phyloP scores from a whole-genome alignment of 2,113 vertebrate species.

The Lethenteron camtschaticum region DNA sequence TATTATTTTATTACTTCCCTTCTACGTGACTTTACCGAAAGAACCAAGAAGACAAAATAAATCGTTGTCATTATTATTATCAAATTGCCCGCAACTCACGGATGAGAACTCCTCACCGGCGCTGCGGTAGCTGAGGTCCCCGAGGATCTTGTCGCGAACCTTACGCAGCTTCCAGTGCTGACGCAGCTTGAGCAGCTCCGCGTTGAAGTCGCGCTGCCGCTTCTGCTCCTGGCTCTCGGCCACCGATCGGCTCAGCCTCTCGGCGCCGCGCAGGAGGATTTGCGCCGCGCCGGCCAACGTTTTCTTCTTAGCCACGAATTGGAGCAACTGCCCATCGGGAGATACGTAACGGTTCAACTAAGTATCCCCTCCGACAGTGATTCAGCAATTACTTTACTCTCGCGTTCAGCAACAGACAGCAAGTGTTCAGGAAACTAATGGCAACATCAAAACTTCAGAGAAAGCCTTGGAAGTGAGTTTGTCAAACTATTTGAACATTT shows the following conservation, averaged over 20 bases:
- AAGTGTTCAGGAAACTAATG: too few relatives aligned
- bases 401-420: too few relatives aligned
- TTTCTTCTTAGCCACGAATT: conserved; percentile 84
- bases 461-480: too few relatives aligned
- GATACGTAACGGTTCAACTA: too few relatives aligned
- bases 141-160: conserved; percentile 91
- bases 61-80: too few relatives aligned
- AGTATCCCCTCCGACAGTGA: too few relatives aligned
- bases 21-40: too few relatives aligned
- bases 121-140: conserved; percentile 86
- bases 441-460: too few relatives aligned
- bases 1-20: too few relatives aligned
- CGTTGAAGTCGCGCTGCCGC: conserved; percentile 80
- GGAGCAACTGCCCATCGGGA: conserved; percentile 43
- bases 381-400: too few relatives aligned
- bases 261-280: conserved; percentile 68
- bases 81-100: neutral
- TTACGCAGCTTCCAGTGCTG: conserved; percentile 96
- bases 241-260: conserved; percentile 68
- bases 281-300: conserved; percentile 69
- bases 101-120: conserved; percentile 32
- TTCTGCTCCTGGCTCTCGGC: conserved; percentile 80
- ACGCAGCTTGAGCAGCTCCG: conserved; percentile 62
- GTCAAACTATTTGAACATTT: too few relatives aligned
- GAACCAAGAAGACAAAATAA: too few relatives aligned